These are phyloP conservation scores for Scytalopus superciliaris DNA, from an alignment of 2,113 vertebrate species.

Conservation along the genomic window DNA sequence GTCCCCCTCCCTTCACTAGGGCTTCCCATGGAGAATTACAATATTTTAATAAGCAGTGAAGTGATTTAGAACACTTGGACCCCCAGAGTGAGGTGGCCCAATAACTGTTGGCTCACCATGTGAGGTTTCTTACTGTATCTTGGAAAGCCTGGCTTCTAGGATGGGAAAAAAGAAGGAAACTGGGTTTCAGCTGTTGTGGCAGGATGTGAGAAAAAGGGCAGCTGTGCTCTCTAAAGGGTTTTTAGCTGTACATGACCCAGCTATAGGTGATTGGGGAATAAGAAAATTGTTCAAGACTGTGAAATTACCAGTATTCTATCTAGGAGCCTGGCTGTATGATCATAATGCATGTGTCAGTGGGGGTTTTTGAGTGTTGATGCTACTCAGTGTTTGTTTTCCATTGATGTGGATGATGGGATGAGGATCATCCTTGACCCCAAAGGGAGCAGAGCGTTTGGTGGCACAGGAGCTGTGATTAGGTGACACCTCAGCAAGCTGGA, in stretches of 20 bases:
- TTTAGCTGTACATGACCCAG: too few species aligned
- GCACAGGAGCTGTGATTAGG: not conserved
- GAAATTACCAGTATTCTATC: too few species aligned
- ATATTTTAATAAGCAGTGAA: not conserved
- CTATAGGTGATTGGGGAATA: too few species aligned
- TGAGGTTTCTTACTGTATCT: not conserved
- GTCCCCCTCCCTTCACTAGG: not conserved
- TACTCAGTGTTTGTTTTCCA: not conserved
- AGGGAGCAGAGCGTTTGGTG: not conserved
- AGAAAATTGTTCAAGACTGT: too few species aligned
- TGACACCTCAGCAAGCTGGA: not conserved
- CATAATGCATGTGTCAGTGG: not conserved
- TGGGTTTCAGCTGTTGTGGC: not conserved
- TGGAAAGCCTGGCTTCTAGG: not conserved
- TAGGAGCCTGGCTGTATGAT: not conserved
- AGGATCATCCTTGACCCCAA: not conserved
- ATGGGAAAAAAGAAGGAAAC: not conserved
- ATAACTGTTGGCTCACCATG: not conserved
- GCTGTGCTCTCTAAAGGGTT: too few species aligned
- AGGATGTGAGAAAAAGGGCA: not conserved
- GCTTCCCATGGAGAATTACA: not conserved
- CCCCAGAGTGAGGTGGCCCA: not conserved
- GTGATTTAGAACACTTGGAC: not conserved
- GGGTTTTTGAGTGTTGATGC: not conserved
- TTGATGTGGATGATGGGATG: not conserved